These are phyloP conservation scores for Eilema griseolum DNA, from an alignment of 2,888 invertebrate genomes.

Conservation along the genomic window DNA sequence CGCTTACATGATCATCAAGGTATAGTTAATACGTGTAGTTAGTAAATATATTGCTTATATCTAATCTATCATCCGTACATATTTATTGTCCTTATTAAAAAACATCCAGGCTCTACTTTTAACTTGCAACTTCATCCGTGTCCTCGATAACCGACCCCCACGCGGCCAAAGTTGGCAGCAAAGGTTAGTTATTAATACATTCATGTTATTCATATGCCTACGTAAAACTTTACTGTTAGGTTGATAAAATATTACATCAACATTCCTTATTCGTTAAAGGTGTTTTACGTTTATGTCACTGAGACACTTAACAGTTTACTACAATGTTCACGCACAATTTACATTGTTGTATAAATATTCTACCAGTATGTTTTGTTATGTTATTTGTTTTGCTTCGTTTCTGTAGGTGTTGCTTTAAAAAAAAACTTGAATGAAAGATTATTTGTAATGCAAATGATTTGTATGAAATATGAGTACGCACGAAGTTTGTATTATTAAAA, in stretches of 20 bases:
- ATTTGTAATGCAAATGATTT: constrained; percentile 24
- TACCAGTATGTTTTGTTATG: constrained; percentile 10
- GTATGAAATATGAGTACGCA: constrained; percentile 6
- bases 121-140: constrained; percentile 7
- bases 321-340: constrained; percentile 47
- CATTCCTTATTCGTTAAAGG: constrained; percentile 52
- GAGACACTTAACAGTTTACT: constrained; percentile 57
- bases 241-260: constrained; percentile 47
- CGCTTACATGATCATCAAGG: constrained; percentile 23
- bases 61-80: neutral
- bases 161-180: neutral
- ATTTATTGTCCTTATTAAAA: too few species aligned
- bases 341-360: constrained; percentile 36
- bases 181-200: constrained; percentile 14
- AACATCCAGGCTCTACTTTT: neutral
- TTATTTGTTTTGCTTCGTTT: constrained; percentile 13
- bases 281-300: constrained; percentile 47
- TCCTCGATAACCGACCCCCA: neutral
- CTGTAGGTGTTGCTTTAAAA: constrained; percentile 14
- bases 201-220: constrained; percentile 18
- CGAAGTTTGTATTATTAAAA: constrained; percentile 6
- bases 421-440: constrained; percentile 1
- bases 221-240: constrained; percentile 13
- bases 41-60: neutral
- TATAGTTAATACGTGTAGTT: neutral